Base-by-base conservation (phyloP, 2,797 vertebrate species). In the Bucorvus abyssinicus region DNA sequence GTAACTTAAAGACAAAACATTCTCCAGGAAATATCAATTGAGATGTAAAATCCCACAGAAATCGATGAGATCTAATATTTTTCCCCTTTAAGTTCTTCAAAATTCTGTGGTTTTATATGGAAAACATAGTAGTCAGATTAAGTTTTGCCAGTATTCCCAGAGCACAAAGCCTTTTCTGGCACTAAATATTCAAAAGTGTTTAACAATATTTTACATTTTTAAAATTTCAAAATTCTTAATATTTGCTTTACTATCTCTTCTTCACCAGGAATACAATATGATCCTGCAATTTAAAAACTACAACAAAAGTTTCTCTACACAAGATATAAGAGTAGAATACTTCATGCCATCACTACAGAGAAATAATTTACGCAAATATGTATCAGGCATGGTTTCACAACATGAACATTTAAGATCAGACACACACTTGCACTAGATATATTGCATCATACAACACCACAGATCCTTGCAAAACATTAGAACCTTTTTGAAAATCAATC, bases 1-100 rank as follows among this genome's bases (percentile, higher is more conserved):
- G 56, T 42, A 94, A 95, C 38, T 91, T 90, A 90, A 96, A 91
- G 81, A 57, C 60, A 95, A 69, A 97, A 90, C 90, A 89, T 91
- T 64, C 78, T 78, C 73, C 77, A 65, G 59, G 32, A 98, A 98
- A 97, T 97, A 79, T 95, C 98, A 97, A 96, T 90, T 97, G 91
- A 94, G 93, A 84, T 85, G 44, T 89, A 95, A 83, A 92, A 52
- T 74, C 89, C 14, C 49, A 53, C 80, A 76, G 53, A 94, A 94
- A 92, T 94, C 61, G 79, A 94, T 92, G 32, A 96, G 30, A 73
- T 77, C 14, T 67, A 90, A 55, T 68, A 90, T 90, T 96, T 95
- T 75, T 61, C 34, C 19, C 78, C 24, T 56, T 23, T 23, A 27
- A 80, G 52, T 60, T 95, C 74, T 86, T 38, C 3, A 71, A 93